Base-by-base conservation (phyloP, 2,797 vertebrate species). In the Sebastes taczanowskii region DNA sequence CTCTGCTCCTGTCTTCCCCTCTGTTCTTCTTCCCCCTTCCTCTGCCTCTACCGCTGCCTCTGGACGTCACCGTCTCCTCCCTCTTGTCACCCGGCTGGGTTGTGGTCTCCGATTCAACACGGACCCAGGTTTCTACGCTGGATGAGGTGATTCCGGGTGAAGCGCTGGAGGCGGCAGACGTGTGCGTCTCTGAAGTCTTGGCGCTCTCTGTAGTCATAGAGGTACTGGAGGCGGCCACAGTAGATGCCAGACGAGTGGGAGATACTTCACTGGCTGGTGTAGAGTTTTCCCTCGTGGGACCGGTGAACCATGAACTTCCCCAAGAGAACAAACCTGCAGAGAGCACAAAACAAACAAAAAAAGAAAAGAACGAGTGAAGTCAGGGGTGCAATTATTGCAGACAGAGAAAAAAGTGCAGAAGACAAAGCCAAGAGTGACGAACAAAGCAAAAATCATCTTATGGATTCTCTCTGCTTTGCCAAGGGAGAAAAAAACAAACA, bases 21-120 rank as follows among this genome's bases (percentile, higher is more conserved):
- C 91, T 73, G 86, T 94, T 90, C 82, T 94, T 94, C 87, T 92
- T 94, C 34, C 92, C 92, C 27, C 92, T 79, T 32, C 92, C 89
- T 85, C 92, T 80, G n/a, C 93, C 87, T 84, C 86, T 82, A 1
- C 90, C 80, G 1, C 87, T 73, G n/a, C 86, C 73, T 78, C 86
- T 92, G 25, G 90, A 84, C 8, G 92, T 92, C 62, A 84, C 89
- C 0, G 91, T 91, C 75, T 88, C 88, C 10, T 74, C 84, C 75
- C 61, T 91, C 85, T 81, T 93, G 61, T 89, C 88, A 9, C 76
- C 69, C 2, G 72, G 53, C 58, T 66, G 76, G 59, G 90, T 89
- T 0, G 92, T 93, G 80, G 90, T 91, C 56, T 80, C 81, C 0
- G n/a, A 20, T 46, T 92, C 86, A 1, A 93, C 84, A 0, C 59